A percentile compares a stretch with the other conserved stretches of the same genome.
These are phyloP conservation scores for Acleris sparsana DNA, from an alignment of 2,888 invertebrate species.

Conservation along the genomic window DNA sequence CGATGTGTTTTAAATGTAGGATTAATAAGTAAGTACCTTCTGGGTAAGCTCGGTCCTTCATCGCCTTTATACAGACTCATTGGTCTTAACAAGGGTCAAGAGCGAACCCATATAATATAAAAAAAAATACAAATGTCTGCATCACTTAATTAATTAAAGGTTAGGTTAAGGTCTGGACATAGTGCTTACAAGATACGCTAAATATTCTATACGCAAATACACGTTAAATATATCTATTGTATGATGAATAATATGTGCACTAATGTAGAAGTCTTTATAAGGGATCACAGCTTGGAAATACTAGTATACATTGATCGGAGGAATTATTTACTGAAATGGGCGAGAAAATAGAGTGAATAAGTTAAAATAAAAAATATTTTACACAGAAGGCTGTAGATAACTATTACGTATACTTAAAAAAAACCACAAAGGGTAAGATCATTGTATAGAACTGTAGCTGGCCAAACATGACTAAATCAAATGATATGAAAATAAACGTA, in stretches of 20 bases:
- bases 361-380: no score
- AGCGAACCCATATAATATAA: no score
- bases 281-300: conserved; percentile 83
- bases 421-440: no score
- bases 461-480: not conserved
- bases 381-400: not conserved
- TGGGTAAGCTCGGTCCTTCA: no score
- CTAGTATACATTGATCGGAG: conserved; percentile 70
- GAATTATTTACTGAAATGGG: conserved; percentile 44
- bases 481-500: not conserved
- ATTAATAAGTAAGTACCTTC: no score
- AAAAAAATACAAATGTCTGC: no score
- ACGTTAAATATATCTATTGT: conserved; percentile 34
- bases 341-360: not conserved
- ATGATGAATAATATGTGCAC: conserved; percentile 60
- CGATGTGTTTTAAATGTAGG: no score
- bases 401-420: no score
- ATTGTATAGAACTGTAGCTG: no score
- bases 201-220: conserved; percentile 35
- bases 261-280: conserved; percentile 82
- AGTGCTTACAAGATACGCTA: conserved; percentile 20
- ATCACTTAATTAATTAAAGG: not conserved
- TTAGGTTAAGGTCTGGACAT: conserved; percentile 10
- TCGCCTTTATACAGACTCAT: no score
- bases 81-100: no score